Conservation (phyloP, 2,113 vertebrate species). For the Rhegmatorhina hoffmannsi region DNA sequence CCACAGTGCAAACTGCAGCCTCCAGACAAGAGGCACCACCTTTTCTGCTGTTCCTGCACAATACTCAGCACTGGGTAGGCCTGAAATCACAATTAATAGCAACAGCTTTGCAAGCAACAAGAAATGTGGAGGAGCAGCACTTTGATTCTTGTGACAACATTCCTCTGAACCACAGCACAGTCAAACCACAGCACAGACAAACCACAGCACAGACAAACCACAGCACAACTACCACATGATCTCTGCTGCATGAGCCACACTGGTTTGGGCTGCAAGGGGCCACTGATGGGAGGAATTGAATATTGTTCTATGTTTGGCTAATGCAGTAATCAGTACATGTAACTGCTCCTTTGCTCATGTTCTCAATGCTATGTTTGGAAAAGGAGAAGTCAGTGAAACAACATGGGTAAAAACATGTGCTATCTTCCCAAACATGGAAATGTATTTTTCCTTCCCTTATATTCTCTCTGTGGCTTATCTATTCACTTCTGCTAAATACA, state of each 20-base stretch:
- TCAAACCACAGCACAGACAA: background rate
- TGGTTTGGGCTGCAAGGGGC: background rate
- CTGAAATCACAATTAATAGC: background rate
- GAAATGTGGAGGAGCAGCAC: background rate
- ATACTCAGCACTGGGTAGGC: background rate
- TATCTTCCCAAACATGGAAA: background rate
- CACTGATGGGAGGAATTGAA: background rate
- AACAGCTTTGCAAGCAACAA: background rate
- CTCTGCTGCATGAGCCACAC: background rate
- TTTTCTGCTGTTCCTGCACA: background rate
- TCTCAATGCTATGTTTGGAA: background rate
- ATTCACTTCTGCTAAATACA: background rate
- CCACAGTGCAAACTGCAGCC: background rate
- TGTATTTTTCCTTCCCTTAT: background rate
- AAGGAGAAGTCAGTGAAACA: background rate
- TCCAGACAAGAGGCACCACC: background rate
- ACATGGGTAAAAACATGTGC: background rate
- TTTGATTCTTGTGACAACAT: background rate
- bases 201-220: background rate
- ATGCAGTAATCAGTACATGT: background rate
- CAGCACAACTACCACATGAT: background rate
- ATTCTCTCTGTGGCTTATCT: background rate
- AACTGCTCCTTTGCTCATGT: background rate
- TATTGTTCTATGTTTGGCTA: background rate
- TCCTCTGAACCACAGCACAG: background rate